Percentiles rank a stretch among this genome's conserved stretches.
Conservation (phyloP, 2,113 vertebrate species). For the Castor canadensis region DNA sequence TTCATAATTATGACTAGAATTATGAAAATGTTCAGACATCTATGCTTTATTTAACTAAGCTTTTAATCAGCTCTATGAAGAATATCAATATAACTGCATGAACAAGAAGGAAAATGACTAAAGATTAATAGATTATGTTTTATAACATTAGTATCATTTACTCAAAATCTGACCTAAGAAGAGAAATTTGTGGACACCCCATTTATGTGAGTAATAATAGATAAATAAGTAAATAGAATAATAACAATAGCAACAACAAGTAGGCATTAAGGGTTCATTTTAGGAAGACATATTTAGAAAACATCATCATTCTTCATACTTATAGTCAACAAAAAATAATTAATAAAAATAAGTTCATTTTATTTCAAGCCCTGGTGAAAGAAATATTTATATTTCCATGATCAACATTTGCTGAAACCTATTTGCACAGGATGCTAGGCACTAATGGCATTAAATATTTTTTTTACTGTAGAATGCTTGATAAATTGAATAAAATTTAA, state of each 20-base stretch:
- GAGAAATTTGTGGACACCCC: neutral
- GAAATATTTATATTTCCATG: neutral
- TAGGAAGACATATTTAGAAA: neutral
- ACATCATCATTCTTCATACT: neutral
- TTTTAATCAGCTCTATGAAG: neutral
- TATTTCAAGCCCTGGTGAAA: neutral
- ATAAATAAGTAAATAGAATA: neutral
- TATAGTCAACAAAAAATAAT: neutral
- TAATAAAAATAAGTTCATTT: neutral
- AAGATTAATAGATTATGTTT: neutral
- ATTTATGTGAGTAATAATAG: neutral
- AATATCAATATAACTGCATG: neutral
- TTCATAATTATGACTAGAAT: neutral
- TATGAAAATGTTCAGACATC: neutral
- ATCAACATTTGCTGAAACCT: neutral
- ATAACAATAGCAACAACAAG: neutral
- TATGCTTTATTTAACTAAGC: neutral
- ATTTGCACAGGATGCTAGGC: neutral
- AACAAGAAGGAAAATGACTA: neutral
- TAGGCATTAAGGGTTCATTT: neutral
- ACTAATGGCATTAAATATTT: neutral
- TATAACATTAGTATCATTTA: neutral
- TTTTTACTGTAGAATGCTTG: neutral
- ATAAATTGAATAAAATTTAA: neutral
- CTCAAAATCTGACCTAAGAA: neutral